A percentile compares a stretch with the other conserved stretches of the same genome.
These are phyloP conservation scores for Lordiphosa stackelbergi DNA, from an alignment of 1,140 invertebrate genomes.

Conservation along the genomic window DNA sequence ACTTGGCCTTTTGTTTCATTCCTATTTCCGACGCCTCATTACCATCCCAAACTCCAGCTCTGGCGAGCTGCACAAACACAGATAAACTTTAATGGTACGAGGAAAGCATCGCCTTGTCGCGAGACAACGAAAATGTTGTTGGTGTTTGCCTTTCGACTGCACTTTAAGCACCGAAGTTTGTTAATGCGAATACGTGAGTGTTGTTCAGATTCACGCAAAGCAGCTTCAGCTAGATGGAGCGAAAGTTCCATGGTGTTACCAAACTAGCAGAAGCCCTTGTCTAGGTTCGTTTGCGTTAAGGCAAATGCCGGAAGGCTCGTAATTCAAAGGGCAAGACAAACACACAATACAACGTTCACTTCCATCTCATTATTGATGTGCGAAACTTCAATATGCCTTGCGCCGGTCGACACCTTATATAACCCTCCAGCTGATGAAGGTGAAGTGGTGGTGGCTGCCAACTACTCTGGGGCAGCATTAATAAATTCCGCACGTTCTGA, in stretches of 20 bases:
- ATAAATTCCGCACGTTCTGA: constrained; percentile 71
- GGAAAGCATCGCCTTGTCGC: constrained; percentile 7
- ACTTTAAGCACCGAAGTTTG: constrained; percentile 67
- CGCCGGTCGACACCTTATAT: constrained; percentile 44
- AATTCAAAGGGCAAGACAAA: constrained; percentile 42
- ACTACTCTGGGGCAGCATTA: constrained; percentile 45
- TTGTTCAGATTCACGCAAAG: constrained; percentile 39
- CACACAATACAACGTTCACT: constrained; percentile 17
- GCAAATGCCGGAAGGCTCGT: constrained; percentile 32
- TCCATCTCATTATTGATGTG: constrained; percentile 50
- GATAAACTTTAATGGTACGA: constrained; percentile 49
- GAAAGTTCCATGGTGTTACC: constrained; percentile 6
- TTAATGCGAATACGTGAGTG: constrained; percentile 72
- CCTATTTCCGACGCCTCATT: constrained; percentile 28
- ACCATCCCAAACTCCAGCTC: constrained; percentile 1
- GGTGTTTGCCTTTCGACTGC: constrained; percentile 61
- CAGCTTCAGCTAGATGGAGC: constrained; percentile 10
- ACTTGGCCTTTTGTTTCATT: constrained; percentile 11
- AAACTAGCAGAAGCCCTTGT: constrained; percentile 24
- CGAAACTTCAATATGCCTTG: constrained; percentile 55
- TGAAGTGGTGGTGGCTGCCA: constrained; percentile 1
- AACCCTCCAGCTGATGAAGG: constrained; percentile 46
- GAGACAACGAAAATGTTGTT: constrained; percentile 8
- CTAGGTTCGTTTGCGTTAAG: constrained; percentile 43
- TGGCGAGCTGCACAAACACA: constrained; percentile 51